Percentiles rank a stretch among this genome's conserved stretches.
These are phyloP conservation scores for Crossocerus cetratus DNA, from an alignment of 2,888 invertebrate species.

Conservation along the genomic window DNA sequence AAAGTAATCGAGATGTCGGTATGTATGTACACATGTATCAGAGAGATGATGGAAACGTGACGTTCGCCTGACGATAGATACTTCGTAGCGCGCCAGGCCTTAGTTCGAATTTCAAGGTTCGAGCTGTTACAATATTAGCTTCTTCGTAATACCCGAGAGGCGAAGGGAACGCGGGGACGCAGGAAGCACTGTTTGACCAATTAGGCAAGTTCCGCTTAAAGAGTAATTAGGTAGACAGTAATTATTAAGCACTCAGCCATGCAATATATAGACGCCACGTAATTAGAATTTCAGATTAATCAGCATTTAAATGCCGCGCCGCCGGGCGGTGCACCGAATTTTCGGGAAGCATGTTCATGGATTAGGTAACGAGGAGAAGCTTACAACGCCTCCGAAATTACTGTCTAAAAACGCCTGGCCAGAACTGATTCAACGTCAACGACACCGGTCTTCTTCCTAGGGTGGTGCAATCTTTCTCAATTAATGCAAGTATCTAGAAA, in stretches of 20 bases:
- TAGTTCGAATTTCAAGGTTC: not conserved
- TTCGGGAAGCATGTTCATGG: not conserved
- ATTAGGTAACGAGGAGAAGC: not conserved
- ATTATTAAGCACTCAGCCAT: slow-evolving; percentile 30
- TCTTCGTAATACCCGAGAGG: not conserved
- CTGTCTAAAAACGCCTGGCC: not conserved
- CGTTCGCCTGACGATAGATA: not conserved
- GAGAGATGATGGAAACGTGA: not conserved
- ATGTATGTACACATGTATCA: not conserved
- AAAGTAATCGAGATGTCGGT: slow-evolving; percentile 1
- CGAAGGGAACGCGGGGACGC: not conserved
- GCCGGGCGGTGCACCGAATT: not conserved
- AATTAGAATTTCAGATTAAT: slow-evolving; percentile 22
- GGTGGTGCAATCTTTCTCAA: too few relatives aligned
- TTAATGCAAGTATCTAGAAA: too few relatives aligned
- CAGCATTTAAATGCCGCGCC: slow-evolving; percentile 15
- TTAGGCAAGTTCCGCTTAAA: slow-evolving; percentile 15
- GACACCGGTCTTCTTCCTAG: too few relatives aligned
- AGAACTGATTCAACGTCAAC: not conserved
- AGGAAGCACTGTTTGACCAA: slow-evolving; percentile 8
- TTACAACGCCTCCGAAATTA: not conserved
- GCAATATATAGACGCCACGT: not conserved
- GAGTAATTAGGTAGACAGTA: slow-evolving; percentile 19
- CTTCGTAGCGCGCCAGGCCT: not conserved
- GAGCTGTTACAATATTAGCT: not conserved